phyloP scores from a whole-genome alignment of 2,888 invertebrate species.

The Tortricodes alternella region DNA sequence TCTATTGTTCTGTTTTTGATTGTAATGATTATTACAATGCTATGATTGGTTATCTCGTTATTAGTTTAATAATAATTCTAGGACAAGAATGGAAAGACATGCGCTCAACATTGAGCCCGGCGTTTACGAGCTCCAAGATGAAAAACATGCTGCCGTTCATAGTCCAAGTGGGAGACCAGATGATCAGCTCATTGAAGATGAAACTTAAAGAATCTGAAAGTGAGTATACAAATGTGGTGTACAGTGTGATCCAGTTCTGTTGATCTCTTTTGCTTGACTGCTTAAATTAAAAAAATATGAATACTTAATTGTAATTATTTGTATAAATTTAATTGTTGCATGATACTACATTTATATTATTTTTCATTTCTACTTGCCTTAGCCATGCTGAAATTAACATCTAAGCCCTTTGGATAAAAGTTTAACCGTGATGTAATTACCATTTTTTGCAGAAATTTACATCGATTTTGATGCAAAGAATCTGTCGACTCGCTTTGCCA shows the following conservation, averaged over 20 bases:
- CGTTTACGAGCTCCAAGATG: conserved; percentile 68
- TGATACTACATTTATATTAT: too few species aligned
- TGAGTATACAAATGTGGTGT: neutral
- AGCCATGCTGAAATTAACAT: neutral
- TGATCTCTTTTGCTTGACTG: neutral
- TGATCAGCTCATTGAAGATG: conserved; percentile 40
- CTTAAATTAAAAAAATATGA: neutral
- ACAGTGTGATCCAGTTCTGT: neutral
- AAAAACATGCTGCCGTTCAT: conserved; percentile 54
- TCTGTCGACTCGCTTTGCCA: conserved; percentile 63
- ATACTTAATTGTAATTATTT: too few species aligned
- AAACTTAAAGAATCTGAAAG: neutral
- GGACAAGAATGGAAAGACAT: conserved; percentile 53
- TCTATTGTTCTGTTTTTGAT: too few species aligned
- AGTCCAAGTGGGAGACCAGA: conserved; percentile 45
- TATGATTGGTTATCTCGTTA: neutral
- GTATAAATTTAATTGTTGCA: too few species aligned
- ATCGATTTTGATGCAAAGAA: conserved; percentile 54
- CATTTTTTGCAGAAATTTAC: conserved; percentile 19
- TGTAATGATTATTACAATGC: too few species aligned
- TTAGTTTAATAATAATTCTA: conserved; percentile 23
- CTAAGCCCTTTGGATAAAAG: neutral
- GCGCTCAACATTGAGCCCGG: conserved; percentile 55
- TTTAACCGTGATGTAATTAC: neutral
- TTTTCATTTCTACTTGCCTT: too few species aligned